Evolutionary conservation across 2,113 vertebrate species (phyloP).

Genomic region (western clawed frog (Xenopus tropicalis)): UCB_Xtro_10.0 CM004445.2:52425001-52425500

Average conservation of each 20-base stretch:
- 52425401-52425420: too few relatives aligned
- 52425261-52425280: neutral
- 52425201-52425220: neutral
- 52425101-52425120: slow-evolving; percentile 48
- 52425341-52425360: too few relatives aligned
- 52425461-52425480: too few relatives aligned
- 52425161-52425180: slow-evolving; percentile 3
- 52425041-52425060: slow-evolving; percentile 65
- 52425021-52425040: slow-evolving; percentile 64
- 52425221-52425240: neutral
- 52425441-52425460: too few relatives aligned
- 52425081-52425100: slow-evolving; percentile 53
- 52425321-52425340: too few relatives aligned
- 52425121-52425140: slow-evolving; percentile 48
- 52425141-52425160: slow-evolving; percentile 6
- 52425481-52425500: too few relatives aligned
- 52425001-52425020: slow-evolving; percentile 63
- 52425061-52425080: slow-evolving; percentile 56
- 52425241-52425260: neutral
- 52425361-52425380: too few relatives aligned
- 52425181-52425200: neutral
- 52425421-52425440: too few relatives aligned
- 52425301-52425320: neutral
- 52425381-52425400: neutral
- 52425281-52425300: neutral